A percentile compares a stretch with the other conserved stretches of the same genome.
Conservation (phyloP, 2,888 invertebrate genomes). For the Drosophila mimica region DNA sequence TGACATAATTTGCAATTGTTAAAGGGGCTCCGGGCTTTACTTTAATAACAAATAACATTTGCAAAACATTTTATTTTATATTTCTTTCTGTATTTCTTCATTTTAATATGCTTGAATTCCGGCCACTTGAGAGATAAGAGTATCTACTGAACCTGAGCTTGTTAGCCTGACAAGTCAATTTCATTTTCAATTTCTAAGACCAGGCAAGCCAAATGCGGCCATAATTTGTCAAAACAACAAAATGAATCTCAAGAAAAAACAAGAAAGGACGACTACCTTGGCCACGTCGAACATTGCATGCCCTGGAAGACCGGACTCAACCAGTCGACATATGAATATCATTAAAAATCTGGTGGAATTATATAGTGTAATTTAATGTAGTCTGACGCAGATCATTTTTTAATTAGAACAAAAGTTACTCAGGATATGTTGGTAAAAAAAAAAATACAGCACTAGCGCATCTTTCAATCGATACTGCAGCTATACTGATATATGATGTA, state of each 20-base stretch:
- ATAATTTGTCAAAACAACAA: slow-evolving; percentile 72
- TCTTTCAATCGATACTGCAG: background rate
- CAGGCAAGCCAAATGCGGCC: slow-evolving; percentile 63
- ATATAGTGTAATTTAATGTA: background rate
- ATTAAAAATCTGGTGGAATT: background rate
- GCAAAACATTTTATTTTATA: background rate
- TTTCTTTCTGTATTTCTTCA: background rate
- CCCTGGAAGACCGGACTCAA: background rate
- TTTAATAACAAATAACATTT: background rate
- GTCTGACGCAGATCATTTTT: background rate
- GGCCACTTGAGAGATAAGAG: slow-evolving; percentile 58
- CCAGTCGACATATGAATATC: background rate
- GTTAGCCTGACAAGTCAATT: slow-evolving; percentile 75
- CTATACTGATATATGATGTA: background rate
- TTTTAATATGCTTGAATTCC: slow-evolving; percentile 26
- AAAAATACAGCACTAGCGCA: too few species aligned
- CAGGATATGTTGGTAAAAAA: too few species aligned
- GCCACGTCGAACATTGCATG: background rate
- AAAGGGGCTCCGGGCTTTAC: background rate
- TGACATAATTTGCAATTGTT: background rate
- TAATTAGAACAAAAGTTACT: background rate
- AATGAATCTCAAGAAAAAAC: slow-evolving; percentile 10
- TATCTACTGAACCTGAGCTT: slow-evolving; percentile 54
- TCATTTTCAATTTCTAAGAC: slow-evolving; percentile 70
- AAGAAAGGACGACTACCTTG: background rate